Percentiles rank a stretch among this genome's conserved stretches.
phyloP scores from a whole-genome alignment of 1,140 invertebrate genomes.

The Philaenus spumarius region DNA sequence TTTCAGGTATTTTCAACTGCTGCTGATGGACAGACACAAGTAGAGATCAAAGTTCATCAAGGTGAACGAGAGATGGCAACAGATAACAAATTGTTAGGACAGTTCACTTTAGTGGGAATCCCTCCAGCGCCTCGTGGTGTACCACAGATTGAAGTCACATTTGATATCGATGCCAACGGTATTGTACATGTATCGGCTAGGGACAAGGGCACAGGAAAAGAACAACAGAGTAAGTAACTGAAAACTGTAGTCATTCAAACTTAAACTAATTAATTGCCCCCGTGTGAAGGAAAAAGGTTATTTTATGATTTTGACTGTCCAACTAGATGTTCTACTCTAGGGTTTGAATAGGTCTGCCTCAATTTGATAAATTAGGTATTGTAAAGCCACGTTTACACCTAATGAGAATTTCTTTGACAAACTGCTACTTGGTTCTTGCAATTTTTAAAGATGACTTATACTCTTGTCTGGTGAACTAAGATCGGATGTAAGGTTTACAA shows the following conservation, averaged over 20 bases:
- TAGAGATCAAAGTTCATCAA: slow-evolving; percentile 93
- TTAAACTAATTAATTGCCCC: no score
- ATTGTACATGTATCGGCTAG: slow-evolving; percentile 97
- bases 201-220: slow-evolving; percentile 74
- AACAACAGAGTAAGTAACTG: slow-evolving; percentile 18
- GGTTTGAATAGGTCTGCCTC: no score
- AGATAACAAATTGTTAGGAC: slow-evolving; percentile 90
- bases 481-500: no score
- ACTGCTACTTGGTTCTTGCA: no score
- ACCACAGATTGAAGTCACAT: slow-evolving; percentile 95
- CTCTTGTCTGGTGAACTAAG: no score
- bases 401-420: no score
- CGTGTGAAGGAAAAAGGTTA: no score
- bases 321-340: no score
- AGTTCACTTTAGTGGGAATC: slow-evolving; percentile 91
- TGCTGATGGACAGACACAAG: slow-evolving; percentile 90
- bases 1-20: slow-evolving; percentile 84
- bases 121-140: slow-evolving; percentile 92
- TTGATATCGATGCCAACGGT: slow-evolving; percentile 99
- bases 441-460: no score
- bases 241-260: slow-evolving; percentile 84
- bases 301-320: no score
- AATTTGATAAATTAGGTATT: no score
- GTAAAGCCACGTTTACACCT: no score
- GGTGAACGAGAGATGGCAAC: slow-evolving; percentile 94